Evolutionary conservation across 1,140 invertebrate genomes (phyloP).

Genomic region (Cydia splendana): DNA sequence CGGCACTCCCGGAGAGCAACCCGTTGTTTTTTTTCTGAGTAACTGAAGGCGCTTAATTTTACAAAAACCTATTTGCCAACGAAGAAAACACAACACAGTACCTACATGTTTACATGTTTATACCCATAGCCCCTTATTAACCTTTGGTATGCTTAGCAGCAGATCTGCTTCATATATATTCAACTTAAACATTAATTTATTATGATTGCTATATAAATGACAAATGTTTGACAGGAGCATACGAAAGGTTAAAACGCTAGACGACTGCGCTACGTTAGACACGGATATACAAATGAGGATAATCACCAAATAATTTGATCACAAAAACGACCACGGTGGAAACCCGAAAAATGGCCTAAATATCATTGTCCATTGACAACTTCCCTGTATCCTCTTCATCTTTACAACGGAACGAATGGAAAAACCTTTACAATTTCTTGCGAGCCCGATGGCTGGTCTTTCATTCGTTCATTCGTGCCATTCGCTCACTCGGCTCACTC

Average conservation of each 20-base stretch:
- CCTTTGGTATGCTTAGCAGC: too few species aligned
- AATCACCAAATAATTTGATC: background rate
- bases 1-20: too few species aligned
- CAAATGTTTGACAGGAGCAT: too few species aligned
- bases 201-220: too few species aligned
- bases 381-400: conserved; percentile 21
- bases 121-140: background rate
- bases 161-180: too few species aligned
- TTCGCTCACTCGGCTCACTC: too few species aligned
- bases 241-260: too few species aligned
- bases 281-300: background rate
- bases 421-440: conserved; percentile 51
- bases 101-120: background rate
- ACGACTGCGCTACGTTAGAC: background rate
- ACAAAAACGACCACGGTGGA: background rate
- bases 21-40: too few species aligned
- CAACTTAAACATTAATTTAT: too few species aligned
- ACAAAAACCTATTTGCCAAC: too few species aligned
- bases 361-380: background rate
- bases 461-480: conserved; percentile 50
- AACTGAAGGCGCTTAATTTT: too few species aligned
- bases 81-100: too few species aligned
- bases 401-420: conserved; percentile 41
- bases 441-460: conserved; percentile 45
- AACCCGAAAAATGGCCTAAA: conserved; percentile 1